phyloP scores from a whole-genome alignment of 1,140 invertebrate species.

The Agrypnia vestita region DNA sequence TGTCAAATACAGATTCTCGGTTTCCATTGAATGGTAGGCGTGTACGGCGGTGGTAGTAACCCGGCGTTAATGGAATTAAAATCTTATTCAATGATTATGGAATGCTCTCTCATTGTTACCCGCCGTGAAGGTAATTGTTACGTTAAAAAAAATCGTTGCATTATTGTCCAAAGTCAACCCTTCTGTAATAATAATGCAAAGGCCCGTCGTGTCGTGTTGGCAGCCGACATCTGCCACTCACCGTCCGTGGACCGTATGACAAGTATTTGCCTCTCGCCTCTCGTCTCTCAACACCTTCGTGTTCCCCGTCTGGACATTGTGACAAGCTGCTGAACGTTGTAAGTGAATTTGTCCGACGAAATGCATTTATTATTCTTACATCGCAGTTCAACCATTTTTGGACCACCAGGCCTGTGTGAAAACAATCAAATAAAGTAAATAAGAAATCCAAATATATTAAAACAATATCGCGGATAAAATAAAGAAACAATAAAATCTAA shows the following conservation, averaged over 20 bases:
- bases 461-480: no score
- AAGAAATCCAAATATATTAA: no score
- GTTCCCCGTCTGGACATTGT: no score
- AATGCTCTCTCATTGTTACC: constrained; percentile 40
- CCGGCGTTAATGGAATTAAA: constrained; percentile 49
- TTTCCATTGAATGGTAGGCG: constrained; percentile 45
- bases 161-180: constrained; percentile 45
- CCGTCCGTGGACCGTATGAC: background rate
- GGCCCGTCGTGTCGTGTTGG: constrained; percentile 19
- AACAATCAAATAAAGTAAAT: no score
- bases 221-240: constrained; percentile 6
- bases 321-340: background rate
- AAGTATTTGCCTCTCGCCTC: no score
- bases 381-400: no score
- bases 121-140: constrained; percentile 22
- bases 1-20: constrained; percentile 19
- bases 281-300: background rate
- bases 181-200: constrained; percentile 11
- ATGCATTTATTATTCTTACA: no score
- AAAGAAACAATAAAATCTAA: no score
- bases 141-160: constrained; percentile 30
- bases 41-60: constrained; percentile 6
- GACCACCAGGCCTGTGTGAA: no score
- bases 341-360: no score
- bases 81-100: constrained; percentile 43